Base-by-base conservation (phyloP, 2,888 invertebrate genomes). In the Drosophila meridiana region DNA sequence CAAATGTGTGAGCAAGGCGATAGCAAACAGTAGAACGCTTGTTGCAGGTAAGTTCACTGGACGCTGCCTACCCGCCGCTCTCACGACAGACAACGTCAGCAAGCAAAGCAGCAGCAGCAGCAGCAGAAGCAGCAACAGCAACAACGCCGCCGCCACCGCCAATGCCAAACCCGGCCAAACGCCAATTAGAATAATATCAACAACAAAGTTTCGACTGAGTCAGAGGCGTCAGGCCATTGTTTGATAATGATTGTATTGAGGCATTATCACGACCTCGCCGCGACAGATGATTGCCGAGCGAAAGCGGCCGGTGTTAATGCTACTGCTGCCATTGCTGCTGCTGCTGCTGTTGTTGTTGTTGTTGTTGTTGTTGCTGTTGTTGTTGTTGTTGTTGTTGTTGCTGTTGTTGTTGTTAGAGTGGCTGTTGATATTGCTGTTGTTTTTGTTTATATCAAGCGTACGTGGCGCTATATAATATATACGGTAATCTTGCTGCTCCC, bases 381-480 rank as follows among this genome's bases (percentile, higher is more conserved):
- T 48, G 20, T 9, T 34, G 2, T 42, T 68, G 45, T 56, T 81
- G 64, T 82, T 72, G 68, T 45, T 61, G 40, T 64, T 78, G 66
- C 58, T 62, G 63, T 34, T 60, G 32, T 48, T 77, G 56, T 60
- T 62, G 26, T 3, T 45, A 11, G 13, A 63, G 42, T 8, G 28
- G 47, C 13, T 28, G 28, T 13, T 48, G 20, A 5, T 34, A 1
- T 42, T 68, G 45, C 52, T 81, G 64, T 82, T 72, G 68, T 45
- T 61, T 40, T 64, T 78, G 66, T 60, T 62, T 45, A 76, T 79
- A 76, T 71, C 72, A 69, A 69, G 87, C 75, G 76, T 79, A 87
- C 89, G 85, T 85, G 85, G 87, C 89, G 85, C 71, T 63, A 60
- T 74, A 73, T 64, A 65, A 66, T 73, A 72, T 64, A 69, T 64